Percentiles rank a stretch among this genome's conserved stretches.
Evolutionary conservation across 1,140 invertebrate species (phyloP).

Genomic region (Dendrolimus kikuchii): DNA sequence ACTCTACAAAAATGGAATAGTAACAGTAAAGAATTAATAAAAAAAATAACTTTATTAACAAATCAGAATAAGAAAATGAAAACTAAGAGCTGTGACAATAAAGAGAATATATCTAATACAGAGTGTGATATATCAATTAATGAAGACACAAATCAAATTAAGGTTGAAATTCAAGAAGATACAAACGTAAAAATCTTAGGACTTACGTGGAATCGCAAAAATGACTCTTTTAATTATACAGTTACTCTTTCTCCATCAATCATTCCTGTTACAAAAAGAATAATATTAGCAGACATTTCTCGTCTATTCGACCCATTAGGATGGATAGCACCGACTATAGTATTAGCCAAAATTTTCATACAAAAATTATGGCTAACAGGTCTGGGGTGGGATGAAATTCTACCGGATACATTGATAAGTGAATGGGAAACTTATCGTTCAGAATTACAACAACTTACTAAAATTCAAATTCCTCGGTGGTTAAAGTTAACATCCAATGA

Average conservation of each 20-base stretch:
- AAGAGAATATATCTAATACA: no score
- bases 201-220: slow-evolving; percentile 1
- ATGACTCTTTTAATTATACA: slow-evolving; percentile 5
- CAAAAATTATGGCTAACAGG: slow-evolving; percentile 10
- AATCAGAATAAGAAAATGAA: no score
- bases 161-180: slow-evolving; percentile 5
- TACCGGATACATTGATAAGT: slow-evolving; percentile 3
- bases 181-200: slow-evolving; percentile 6
- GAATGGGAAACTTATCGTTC: slow-evolving; percentile 7
- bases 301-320: slow-evolving; percentile 12
- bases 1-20: slow-evolving; percentile 12
- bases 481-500: no score
- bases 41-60: no score
- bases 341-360: slow-evolving; percentile 11
- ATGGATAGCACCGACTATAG: slow-evolving; percentile 8
- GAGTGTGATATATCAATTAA: no score
- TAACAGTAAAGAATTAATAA: slow-evolving; percentile 7
- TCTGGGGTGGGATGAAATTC: slow-evolving; percentile 7
- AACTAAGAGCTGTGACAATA: no score
- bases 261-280: slow-evolving; percentile 7
- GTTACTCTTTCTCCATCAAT: slow-evolving; percentile 1
- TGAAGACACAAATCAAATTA: no score
- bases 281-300: slow-evolving; percentile 7
- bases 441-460: no score
- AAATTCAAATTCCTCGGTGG: no score